Percentiles rank a stretch among this genome's conserved stretches.
Evolutionary conservation across 1,140 invertebrate genomes (phyloP).

Genomic region (Habropoda laboriosa): DNA sequence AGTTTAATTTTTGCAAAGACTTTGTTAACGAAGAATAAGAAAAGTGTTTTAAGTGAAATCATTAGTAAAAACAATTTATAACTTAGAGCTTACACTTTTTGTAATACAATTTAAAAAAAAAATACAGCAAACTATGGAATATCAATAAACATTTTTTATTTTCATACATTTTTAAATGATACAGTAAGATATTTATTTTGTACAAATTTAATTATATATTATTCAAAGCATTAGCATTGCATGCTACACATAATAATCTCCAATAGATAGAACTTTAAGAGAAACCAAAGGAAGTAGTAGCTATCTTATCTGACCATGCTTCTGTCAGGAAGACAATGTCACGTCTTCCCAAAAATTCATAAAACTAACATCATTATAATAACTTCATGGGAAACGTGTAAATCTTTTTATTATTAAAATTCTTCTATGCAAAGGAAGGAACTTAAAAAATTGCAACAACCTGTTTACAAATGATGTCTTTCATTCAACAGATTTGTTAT

Average conservation of each 20-base stretch:
- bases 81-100: neutral
- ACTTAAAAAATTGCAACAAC: neutral
- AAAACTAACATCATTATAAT: neutral
- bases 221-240: neutral
- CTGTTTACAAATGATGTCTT: neutral
- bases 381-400: neutral
- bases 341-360: neutral
- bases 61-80: neutral
- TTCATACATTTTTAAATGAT: neutral
- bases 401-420: neutral
- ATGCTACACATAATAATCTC: conserved; percentile 22
- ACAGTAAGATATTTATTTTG: neutral
- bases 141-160: neutral
- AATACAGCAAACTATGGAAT: neutral
- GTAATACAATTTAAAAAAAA: neutral
- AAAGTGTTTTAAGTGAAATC: neutral
- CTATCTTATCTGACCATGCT: conserved; percentile 55
- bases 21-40: neutral
- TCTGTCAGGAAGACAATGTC: conserved; percentile 2
- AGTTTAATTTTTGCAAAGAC: conserved; percentile 38
- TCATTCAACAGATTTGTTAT: neutral
- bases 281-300: conserved; percentile 42
- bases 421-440: too few species aligned
- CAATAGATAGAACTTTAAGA: conserved; percentile 1
- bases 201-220: neutral